Evolutionary conservation across 2,888 invertebrate genomes (phyloP), one percentile per base, ranked within the genome.

Genomic region (Xylophagus ater): DNA sequence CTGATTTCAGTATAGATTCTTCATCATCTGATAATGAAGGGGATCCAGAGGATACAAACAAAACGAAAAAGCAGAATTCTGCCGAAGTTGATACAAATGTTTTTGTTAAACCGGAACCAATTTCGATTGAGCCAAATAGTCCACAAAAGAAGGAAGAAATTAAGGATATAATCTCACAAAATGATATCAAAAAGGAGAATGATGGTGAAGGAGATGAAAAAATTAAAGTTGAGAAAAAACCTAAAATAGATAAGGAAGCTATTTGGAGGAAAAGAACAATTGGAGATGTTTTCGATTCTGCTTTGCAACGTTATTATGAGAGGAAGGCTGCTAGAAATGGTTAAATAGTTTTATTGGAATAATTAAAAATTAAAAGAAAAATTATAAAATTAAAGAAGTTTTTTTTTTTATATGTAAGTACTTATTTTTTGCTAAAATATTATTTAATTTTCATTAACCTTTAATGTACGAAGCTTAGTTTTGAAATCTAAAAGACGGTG

Each of bases 211-310:
- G 51, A 13, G 43, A 44, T 7, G 32, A 15, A 19, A 46, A 44
- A 31, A 45, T 43, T 32, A 51, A 46, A 28, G 42, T 50, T 34
- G 51, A 56, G 5, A 39, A 45, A 34, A 36, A 47, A 53, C 66
- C 68, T 8, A 80, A 78, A 66, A 65, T 73, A 43, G 75, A 80
- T 56, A 80, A 78, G 65, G 62, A 73, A 37, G 75, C 79, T 55
- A 78, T 88, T 53, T 88, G 87, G 85, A 76, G 78, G 53, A 89
- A 89, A 55, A 70, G 88, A 50, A 89, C 88, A 19, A 76, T 88
- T 12, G 89, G 85, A 6, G 72, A 71, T 34, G 71, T 76, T 3
- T 84, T 81, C 60, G 80, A 82, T 41, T 78, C 74, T 41, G 87
- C 89, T 12, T 59, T 85, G 20, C 72, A 77, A 52, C 72, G 82